Conservation (phyloP, 2,113 vertebrate genomes). For the Monarcha castaneiventris region DNA sequence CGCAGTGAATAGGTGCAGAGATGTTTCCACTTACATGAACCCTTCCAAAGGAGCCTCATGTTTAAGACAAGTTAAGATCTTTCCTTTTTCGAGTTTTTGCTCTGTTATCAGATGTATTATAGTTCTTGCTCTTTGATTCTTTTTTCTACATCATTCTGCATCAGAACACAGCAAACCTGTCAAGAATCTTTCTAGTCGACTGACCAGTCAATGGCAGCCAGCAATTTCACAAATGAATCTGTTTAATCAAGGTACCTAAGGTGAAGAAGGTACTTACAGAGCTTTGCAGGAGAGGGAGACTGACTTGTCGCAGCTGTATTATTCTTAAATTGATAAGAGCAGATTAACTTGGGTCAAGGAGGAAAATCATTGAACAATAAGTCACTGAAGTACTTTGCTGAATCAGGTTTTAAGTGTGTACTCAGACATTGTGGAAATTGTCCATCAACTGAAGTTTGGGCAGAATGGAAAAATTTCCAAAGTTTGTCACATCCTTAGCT, state of each 20-base stretch:
- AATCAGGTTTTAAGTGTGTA: background rate
- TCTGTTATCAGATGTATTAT: background rate
- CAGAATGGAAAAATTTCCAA: background rate
- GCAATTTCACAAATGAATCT: background rate
- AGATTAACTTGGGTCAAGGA: background rate
- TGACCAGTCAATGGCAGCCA: background rate
- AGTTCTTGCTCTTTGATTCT: background rate
- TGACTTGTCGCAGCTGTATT: background rate
- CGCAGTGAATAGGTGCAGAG: background rate
- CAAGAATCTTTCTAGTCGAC: background rate
- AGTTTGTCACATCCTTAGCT: background rate
- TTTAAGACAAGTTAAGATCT: background rate
- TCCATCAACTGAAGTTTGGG: background rate
- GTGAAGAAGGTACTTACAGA: background rate
- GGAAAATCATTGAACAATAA: background rate
- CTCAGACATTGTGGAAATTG: background rate
- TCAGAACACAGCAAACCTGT: background rate
- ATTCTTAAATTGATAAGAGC: background rate
- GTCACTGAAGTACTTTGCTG: background rate
- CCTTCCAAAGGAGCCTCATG: background rate
- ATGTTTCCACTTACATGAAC: background rate
- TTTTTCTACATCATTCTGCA: background rate
- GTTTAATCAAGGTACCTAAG: slow-evolving; percentile 22
- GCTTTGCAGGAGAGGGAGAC: background rate
- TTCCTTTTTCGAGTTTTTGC: background rate